Conservation (phyloP, 1,140 invertebrate genomes). For the Heliconius congener region DNA sequence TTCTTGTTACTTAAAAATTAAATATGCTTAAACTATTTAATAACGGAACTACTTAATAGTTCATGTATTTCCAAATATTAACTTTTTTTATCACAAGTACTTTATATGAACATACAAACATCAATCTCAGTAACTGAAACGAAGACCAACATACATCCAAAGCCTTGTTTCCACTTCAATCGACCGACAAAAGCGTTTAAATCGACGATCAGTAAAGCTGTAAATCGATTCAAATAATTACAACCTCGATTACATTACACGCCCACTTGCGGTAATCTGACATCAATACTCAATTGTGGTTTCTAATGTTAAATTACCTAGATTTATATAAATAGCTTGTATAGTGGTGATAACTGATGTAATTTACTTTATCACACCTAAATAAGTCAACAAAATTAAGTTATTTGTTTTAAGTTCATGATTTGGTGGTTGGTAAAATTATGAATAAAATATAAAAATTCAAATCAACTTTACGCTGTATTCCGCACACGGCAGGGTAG, state of each 20-base stretch:
- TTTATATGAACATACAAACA: too few species aligned
- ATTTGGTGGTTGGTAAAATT: too few species aligned
- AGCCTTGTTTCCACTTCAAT: conserved; percentile 25
- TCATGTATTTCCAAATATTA: too few species aligned
- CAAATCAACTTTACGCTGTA: too few species aligned
- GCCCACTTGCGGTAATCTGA: conserved; percentile 39
- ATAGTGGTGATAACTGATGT: neutral
- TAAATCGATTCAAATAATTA: conserved; percentile 29
- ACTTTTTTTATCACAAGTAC: too few species aligned
- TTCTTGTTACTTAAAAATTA: too few species aligned
- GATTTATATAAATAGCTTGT: neutral
- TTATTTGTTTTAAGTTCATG: neutral
- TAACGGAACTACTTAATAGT: too few species aligned
- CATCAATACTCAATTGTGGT: conserved; percentile 32
- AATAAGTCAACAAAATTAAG: neutral
- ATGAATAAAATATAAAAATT: too few species aligned
- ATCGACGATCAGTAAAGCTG: conserved; percentile 17
- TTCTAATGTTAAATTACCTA: conserved; percentile 37
- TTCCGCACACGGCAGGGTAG: too few species aligned
- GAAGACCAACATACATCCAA: conserved; percentile 6
- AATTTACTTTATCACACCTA: neutral
- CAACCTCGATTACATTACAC: conserved; percentile 34
- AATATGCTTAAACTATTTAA: too few species aligned
- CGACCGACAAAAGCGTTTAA: conserved; percentile 21
- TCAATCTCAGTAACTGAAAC: neutral